These are phyloP conservation scores for Cyrtonyx montezumae DNA, from an alignment of 2,113 vertebrate species.

Conservation along the genomic window DNA sequence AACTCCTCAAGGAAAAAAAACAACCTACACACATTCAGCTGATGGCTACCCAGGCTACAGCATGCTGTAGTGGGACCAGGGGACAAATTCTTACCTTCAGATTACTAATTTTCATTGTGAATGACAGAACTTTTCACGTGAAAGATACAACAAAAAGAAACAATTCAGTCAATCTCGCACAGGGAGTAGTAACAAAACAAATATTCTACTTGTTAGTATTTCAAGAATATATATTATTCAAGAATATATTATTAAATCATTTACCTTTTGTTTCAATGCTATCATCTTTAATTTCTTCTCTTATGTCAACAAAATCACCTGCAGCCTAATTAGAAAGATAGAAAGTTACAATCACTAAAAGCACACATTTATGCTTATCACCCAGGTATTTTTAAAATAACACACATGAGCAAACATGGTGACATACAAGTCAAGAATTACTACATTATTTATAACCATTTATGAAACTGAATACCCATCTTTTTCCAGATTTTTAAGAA, in stretches of 20 bases:
- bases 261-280: slow-evolving; percentile 84
- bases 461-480: not conserved
- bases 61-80: not conserved
- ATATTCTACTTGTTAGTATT: not conserved
- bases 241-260: not conserved
- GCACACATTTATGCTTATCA: not conserved
- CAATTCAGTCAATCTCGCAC: not conserved
- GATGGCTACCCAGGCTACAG: not conserved
- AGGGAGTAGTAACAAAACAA: not conserved
- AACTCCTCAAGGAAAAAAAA: not conserved
- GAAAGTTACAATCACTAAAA: not conserved
- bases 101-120: not conserved
- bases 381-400: not conserved
- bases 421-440: not conserved
- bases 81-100: not conserved
- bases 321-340: slow-evolving; percentile 78
- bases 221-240: not conserved
- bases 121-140: not conserved
- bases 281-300: slow-evolving; percentile 84
- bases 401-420: not conserved
- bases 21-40: not conserved
- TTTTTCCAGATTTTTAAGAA: not conserved
- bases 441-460: not conserved
- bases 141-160: not conserved
- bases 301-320: slow-evolving; percentile 90